Evolutionary conservation across 1,140 invertebrate genomes (phyloP).

Genomic region (Bombus consobrinus): DNA sequence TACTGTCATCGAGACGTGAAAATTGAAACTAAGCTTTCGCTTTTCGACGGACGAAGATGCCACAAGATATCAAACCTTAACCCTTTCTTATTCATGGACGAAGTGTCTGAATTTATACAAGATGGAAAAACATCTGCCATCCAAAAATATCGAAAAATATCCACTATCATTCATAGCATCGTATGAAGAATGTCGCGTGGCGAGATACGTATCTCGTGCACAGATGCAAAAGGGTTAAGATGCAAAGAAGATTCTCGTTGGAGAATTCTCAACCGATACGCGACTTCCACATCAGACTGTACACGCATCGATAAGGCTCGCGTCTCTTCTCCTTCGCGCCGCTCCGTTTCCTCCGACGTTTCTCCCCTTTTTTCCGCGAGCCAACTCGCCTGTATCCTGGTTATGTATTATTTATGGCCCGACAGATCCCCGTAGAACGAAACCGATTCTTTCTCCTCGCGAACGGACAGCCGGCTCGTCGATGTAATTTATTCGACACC

Average conservation of each 20-base stretch:
- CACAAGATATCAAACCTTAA: rapidly evolving
- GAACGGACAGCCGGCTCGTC: constrained; percentile 16
- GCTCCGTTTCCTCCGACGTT: constrained; percentile 6
- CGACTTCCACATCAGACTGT: background rate
- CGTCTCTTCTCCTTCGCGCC: background rate
- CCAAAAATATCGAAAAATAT: background rate
- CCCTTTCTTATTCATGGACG: background rate
- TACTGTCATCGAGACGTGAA: background rate
- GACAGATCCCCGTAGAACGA: constrained; percentile 61
- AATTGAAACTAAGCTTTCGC: background rate
- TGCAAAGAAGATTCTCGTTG: background rate
- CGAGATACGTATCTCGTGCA: background rate
- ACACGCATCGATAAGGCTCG: constrained; percentile 19
- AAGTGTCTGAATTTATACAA: background rate
- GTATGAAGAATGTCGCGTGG: background rate
- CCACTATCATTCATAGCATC: background rate
- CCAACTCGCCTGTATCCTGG: constrained; percentile 13
- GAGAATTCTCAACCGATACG: background rate
- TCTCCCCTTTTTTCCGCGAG: constrained; percentile 21
- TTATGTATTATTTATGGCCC: constrained; percentile 74
- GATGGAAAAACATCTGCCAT: background rate
- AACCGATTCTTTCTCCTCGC: constrained; percentile 40
- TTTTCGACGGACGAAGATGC: background rate
- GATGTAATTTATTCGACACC: constrained; percentile 58
- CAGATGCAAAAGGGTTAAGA: background rate